Percentiles rank a stretch among this genome's conserved stretches.
These are phyloP conservation scores for Aleadryas rufinucha DNA, from an alignment of 2,113 vertebrate genomes.

Conservation along the genomic window DNA sequence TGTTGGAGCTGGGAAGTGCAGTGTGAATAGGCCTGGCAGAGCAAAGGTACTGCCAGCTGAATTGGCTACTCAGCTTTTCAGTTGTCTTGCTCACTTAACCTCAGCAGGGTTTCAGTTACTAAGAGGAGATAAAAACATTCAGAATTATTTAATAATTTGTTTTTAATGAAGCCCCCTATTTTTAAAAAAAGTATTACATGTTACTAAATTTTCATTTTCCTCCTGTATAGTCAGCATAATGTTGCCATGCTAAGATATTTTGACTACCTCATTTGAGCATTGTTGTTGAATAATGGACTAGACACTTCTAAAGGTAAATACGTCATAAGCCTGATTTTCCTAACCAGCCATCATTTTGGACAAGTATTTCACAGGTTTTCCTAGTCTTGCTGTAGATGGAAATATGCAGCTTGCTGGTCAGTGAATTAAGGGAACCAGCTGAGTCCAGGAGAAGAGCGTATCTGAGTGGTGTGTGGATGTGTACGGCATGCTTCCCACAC, in stretches of 20 bases:
- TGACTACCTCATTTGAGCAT: neutral
- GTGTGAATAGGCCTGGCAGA: neutral
- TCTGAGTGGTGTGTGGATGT: neutral
- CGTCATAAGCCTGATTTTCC: neutral
- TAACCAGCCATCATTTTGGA: neutral
- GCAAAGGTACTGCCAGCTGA: neutral
- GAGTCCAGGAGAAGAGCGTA: neutral
- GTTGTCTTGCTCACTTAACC: constrained; percentile 20
- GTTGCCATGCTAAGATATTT: constrained; percentile 11
- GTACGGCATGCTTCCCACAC: neutral
- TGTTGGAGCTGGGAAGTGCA: constrained; percentile 8
- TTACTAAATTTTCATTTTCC: neutral
- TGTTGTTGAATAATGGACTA: neutral
- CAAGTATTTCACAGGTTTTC: neutral
- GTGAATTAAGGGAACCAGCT: neutral
- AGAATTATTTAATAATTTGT: neutral
- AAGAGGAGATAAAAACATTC: neutral
- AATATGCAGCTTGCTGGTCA: neutral
- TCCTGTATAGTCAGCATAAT: neutral
- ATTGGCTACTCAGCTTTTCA: neutral
- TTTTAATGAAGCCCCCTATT: neutral
- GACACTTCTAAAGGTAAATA: neutral
- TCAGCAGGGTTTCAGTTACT: constrained; percentile 24
- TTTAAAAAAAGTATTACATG: neutral
- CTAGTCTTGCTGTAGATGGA: neutral